Base-by-base conservation (phyloP, 2,888 invertebrate genomes). In the Notodonta ziczac region DNA sequence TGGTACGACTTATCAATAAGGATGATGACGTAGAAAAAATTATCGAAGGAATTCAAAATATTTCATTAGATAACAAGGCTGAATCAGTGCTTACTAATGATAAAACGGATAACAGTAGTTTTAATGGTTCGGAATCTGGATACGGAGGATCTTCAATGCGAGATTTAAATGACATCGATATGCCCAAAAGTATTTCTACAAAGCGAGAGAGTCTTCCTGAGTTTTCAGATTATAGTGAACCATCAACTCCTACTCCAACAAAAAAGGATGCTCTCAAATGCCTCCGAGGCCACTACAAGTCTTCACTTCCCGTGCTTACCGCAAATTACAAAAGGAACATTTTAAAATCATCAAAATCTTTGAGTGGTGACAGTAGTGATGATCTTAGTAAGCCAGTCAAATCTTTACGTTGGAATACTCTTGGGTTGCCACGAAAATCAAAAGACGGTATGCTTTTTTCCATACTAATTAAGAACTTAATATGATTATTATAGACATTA, bases 401-500 rank as follows among this genome's bases (percentile, higher is more conserved):
- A 72, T 81, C 80, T 50, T 69, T 86, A 54, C 86, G 87, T 57
- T 88, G 90, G 88, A 91, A 86, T 76, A 86, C 90, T 13, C 63
- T 87, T 56, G 83, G 85, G 32, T 70, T 84, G 58, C 82, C 84
- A 32, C 78, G 81, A 59, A 83, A 72, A 61, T 80, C 83, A 44
- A 78, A 54, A 67, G 70, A 66, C 77, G 84, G 82, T 80, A 83
- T 62, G 73, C 61, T 66, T 44, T 52, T 50, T 8, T 8, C 32
- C n/a, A 16, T n/a, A 4, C n/a, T 61, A 60, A 57, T 44, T 35
- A 44, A 52, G 56, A 62, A 12, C 9, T 42, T 5, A 35, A 35
- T 24, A 35, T 35, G 35, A 42, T 42, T 42, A 42, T 42, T 42
- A 42, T 59, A 32, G 39, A 56, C 58, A 53, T 48, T 58, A 62